Conservation (phyloP, 2,888 invertebrate genomes). For the Operophtera brumata region DNA sequence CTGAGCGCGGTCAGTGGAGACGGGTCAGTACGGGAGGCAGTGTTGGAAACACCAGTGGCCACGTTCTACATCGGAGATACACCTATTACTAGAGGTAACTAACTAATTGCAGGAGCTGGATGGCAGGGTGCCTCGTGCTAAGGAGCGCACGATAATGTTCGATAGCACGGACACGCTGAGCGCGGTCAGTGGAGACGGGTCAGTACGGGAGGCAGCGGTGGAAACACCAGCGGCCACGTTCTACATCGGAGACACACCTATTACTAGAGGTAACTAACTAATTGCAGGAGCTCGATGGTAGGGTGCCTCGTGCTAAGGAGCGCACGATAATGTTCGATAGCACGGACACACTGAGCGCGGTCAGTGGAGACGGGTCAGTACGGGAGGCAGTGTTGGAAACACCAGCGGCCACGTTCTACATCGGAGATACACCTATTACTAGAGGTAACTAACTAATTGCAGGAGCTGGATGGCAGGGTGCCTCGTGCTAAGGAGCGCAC, state of each 20-base stretch:
- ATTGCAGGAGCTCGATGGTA: slow-evolving; percentile 67
- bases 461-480: slow-evolving; percentile 67
- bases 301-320: slow-evolving; percentile 67
- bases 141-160: slow-evolving; percentile 76
- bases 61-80: slow-evolving; percentile 78
- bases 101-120: slow-evolving; percentile 65
- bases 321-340: slow-evolving; percentile 78
- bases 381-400: slow-evolving; percentile 65
- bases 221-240: slow-evolving; percentile 73
- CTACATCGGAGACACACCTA: slow-evolving; percentile 77
- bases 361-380: slow-evolving; percentile 70
- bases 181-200: slow-evolving; percentile 70
- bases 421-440: slow-evolving; percentile 74
- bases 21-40: slow-evolving; percentile 64
- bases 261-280: slow-evolving; percentile 72
- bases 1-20: slow-evolving; percentile 73
- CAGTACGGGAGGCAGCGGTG: slow-evolving; percentile 63
- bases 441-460: slow-evolving; percentile 68
- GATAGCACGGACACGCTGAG: slow-evolving; percentile 76
- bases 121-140: slow-evolving; percentile 62
- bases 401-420: slow-evolving; percentile 73
- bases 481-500: slow-evolving; percentile 74
- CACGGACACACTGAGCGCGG: slow-evolving; percentile 73
- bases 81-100: slow-evolving; percentile 70
- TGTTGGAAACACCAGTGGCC: slow-evolving; percentile 66